Percentiles rank a stretch among this genome's conserved stretches.
Conservation (phyloP, 2,888 invertebrate genomes). For the Nomada flava region DNA sequence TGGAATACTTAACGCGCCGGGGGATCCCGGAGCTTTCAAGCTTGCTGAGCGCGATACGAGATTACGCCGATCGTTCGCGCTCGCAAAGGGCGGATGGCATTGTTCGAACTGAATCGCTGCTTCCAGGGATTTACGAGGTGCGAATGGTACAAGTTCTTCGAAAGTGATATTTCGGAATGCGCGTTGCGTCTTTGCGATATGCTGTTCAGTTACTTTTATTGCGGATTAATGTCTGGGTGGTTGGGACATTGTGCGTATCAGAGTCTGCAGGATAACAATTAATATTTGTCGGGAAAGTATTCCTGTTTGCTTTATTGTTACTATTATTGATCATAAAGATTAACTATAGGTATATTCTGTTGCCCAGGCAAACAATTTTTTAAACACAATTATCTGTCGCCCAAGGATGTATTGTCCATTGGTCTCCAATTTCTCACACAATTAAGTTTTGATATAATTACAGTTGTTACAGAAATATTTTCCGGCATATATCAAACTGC, state of each 20-base stretch:
- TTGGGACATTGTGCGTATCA: background rate
- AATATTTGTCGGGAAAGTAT: background rate
- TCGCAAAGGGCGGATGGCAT: constrained; percentile 36
- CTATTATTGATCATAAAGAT: too few species aligned
- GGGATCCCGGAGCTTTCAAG: constrained; percentile 47
- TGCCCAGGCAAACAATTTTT: too few species aligned
- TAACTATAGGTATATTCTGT: too few species aligned
- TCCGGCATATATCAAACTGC: too few species aligned
- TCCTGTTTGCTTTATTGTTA: background rate
- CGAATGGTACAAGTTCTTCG: constrained; percentile 25
- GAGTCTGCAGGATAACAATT: too few species aligned
- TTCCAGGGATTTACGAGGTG: constrained; percentile 43
- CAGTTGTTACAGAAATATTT: too few species aligned
- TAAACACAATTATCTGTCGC: too few species aligned
- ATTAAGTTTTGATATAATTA: too few species aligned
- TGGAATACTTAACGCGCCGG: constrained; percentile 58
- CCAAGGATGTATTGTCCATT: too few species aligned
- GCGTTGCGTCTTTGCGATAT: background rate
- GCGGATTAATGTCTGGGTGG: constrained; percentile 4
- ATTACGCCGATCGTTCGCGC: constrained; percentile 37
- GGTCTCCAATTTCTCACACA: too few species aligned
- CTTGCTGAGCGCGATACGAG: constrained; percentile 53
- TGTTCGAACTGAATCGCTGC: constrained; percentile 33
- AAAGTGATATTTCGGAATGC: constrained; percentile 33
- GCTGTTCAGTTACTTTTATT: background rate